Percentiles rank a stretch among this genome's conserved stretches.
These are phyloP conservation scores for Chionodraco myersi DNA, from an alignment of 2,113 vertebrate species.

Conservation along the genomic window DNA sequence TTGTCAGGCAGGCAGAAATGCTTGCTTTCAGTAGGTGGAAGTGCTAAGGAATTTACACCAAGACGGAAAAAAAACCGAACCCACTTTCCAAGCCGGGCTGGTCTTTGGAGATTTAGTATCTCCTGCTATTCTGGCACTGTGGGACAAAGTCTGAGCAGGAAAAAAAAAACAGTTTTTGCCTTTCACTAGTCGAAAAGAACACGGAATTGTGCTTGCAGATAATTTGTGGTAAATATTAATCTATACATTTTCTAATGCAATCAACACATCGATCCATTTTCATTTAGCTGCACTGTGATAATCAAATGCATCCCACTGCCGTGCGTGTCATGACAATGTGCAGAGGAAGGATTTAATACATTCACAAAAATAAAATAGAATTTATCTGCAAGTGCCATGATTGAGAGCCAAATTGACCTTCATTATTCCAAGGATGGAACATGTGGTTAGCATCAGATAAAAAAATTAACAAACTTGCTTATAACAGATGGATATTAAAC, in stretches of 20 bases:
- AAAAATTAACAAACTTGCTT: too few relatives aligned
- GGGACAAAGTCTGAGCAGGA: neutral
- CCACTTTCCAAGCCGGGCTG: conserved; percentile 11
- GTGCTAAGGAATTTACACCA: conserved; percentile 35
- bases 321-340: too few relatives aligned
- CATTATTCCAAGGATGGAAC: too few relatives aligned
- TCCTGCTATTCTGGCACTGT: neutral
- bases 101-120: neutral
- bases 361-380: too few relatives aligned
- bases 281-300: too few relatives aligned
- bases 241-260: too few relatives aligned
- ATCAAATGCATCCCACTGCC: too few relatives aligned
- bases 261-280: neutral
- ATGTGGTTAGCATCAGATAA: too few relatives aligned
- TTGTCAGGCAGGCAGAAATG: conserved; percentile 54
- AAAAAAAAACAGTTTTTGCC: neutral
- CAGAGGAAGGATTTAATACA: too few relatives aligned
- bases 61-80: neutral
- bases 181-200: neutral
- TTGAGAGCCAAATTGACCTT: too few relatives aligned
- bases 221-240: neutral
- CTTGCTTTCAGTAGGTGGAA: conserved; percentile 46
- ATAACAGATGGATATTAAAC: too few relatives aligned
- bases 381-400: too few relatives aligned
- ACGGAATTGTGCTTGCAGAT: neutral